Percentiles rank a stretch among this genome's conserved stretches.
Evolutionary conservation across 2,113 vertebrate genomes (phyloP).

Genomic region (Cochlearius cochlearius): DNA sequence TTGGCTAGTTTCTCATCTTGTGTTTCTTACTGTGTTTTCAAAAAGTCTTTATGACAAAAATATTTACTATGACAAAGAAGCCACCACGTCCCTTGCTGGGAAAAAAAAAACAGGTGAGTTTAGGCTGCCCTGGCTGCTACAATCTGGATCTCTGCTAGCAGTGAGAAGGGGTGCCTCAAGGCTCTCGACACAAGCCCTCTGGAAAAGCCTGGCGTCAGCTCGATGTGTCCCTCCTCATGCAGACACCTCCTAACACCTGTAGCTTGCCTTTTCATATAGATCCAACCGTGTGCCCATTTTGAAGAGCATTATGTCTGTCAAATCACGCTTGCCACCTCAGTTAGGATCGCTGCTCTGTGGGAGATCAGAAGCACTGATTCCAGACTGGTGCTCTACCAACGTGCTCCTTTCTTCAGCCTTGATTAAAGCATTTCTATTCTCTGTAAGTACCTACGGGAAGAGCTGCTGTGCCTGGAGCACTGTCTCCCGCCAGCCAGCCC

Average conservation of each 20-base stretch:
- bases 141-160: background rate
- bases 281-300: rapidly evolving
- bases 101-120: background rate
- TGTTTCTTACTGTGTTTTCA: background rate
- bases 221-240: rapidly evolving
- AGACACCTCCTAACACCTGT: background rate
- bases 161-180: background rate
- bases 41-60: background rate
- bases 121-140: background rate
- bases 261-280: background rate
- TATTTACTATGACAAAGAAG: background rate
- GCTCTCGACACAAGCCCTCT: background rate
- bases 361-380: background rate
- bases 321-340: background rate
- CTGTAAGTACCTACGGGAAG: background rate
- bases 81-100: background rate
- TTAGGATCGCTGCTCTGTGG: background rate
- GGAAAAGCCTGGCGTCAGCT: background rate
- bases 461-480: background rate
- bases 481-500: background rate
- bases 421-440: background rate
- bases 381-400: rapidly evolving
- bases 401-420: background rate
- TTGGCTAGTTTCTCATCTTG: background rate
- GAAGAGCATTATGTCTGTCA: background rate